Conservation (phyloP, 2,888 invertebrate species). For the Epistrophe grossulariae region DNA sequence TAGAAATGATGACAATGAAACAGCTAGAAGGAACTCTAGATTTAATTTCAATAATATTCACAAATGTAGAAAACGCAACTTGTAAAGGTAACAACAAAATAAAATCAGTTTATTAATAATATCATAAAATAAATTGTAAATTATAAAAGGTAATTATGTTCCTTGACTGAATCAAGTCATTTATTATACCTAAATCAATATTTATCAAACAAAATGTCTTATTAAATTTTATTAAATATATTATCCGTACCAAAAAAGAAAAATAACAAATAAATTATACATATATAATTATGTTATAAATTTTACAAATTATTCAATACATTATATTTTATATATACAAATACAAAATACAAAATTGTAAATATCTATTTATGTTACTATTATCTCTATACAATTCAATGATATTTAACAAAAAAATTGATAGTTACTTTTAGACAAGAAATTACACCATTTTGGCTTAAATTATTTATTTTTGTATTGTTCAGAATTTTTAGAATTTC, state of each 20-base stretch:
- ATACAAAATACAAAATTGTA: not conserved
- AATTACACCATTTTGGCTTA: too few species aligned
- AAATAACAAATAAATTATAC: not conserved
- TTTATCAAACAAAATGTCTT: not conserved
- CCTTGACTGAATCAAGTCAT: not conserved
- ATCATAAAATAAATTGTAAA: not conserved
- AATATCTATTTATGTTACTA: not conserved
- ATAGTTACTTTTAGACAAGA: too few species aligned
- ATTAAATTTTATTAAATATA: not conserved
- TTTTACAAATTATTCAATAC: not conserved
- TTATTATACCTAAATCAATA: not conserved
- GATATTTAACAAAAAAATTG: too few species aligned
- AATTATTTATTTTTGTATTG: too few species aligned
- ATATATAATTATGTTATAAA: not conserved
- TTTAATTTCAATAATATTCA: not conserved
- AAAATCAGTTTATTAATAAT: not conserved
- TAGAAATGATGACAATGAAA: not conserved
- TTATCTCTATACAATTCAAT: too few species aligned
- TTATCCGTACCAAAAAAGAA: not conserved
- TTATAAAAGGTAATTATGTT: not conserved
- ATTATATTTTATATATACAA: not conserved
- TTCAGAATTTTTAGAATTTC: not conserved
- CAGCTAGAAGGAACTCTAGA: not conserved
- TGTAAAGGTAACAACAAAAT: not conserved
- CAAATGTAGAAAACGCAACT: not conserved